Evolutionary conservation across 2,888 invertebrate genomes (phyloP).

Genomic region (Malthinus seriepunctatus): DNA sequence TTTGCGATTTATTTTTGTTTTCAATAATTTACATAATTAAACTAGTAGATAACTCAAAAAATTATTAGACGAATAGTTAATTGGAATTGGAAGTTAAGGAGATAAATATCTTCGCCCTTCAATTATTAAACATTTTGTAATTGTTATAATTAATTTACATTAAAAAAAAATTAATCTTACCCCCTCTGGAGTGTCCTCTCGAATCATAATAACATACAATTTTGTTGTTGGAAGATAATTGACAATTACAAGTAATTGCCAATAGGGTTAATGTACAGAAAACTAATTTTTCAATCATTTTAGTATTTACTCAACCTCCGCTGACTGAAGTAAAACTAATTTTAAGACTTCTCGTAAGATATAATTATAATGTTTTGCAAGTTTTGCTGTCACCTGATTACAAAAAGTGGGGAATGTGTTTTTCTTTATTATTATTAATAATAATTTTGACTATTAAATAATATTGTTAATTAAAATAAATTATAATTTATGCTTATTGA

Average conservation of each 20-base stretch:
- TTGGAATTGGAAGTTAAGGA: too few relatives aligned
- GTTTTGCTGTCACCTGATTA: constrained; percentile 12
- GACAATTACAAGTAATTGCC: constrained; percentile 27
- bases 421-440: constrained; percentile 3
- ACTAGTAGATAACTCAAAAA: too few relatives aligned
- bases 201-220: constrained; percentile 76
- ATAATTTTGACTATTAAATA: neutral
- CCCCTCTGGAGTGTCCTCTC: constrained; percentile 68
- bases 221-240: constrained; percentile 56
- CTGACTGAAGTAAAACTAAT: constrained; percentile 9
- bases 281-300: constrained; percentile 15
- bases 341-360: constrained; percentile 14
- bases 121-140: too few relatives aligned
- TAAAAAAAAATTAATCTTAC: constrained; percentile 53
- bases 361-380: constrained; percentile 5
- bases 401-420: constrained; percentile 12
- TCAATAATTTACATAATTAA: too few relatives aligned
- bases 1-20: too few relatives aligned
- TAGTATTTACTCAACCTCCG: neutral
- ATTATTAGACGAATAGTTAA: too few relatives aligned
- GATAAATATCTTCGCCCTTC: too few relatives aligned
- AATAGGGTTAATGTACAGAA: constrained; percentile 29
- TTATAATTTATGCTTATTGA: neutral
- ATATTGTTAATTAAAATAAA: constrained; percentile 1
- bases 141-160: too few relatives aligned